Percentiles rank a stretch among this genome's conserved stretches.
Conservation (phyloP, 2,888 invertebrate species). For the Agrotis puta region DNA sequence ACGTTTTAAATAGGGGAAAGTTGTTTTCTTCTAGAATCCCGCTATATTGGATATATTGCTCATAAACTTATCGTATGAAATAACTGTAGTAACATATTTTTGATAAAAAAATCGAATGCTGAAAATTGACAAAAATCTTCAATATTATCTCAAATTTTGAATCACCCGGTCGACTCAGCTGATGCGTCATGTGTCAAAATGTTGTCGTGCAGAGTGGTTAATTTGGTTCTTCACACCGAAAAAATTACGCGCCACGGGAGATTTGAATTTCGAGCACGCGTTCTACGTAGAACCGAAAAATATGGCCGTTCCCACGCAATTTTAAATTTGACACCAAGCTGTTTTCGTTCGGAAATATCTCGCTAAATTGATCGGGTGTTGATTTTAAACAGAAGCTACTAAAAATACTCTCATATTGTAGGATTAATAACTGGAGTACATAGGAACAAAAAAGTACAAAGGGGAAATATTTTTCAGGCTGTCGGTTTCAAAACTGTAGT, state of each 20-base stretch:
- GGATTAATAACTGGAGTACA: slow-evolving; percentile 9
- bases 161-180: too few species aligned
- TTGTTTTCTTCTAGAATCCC: too few species aligned
- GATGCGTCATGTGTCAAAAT: too few species aligned
- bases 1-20: too few species aligned
- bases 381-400: slow-evolving; percentile 23
- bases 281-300: slow-evolving; percentile 36
- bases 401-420: slow-evolving; percentile 12
- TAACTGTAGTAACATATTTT: too few species aligned
- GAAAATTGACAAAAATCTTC: too few species aligned
- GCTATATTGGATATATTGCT: too few species aligned
- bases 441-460: slow-evolving; percentile 1
- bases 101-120: too few species aligned
- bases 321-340: slow-evolving; percentile 39
- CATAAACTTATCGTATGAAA: too few species aligned
- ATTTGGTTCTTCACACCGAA: slow-evolving; percentile 21
- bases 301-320: slow-evolving; percentile 44
- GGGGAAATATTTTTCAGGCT: slow-evolving; percentile 34
- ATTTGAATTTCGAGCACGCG: slow-evolving; percentile 42
- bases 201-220: too few species aligned
- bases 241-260: slow-evolving; percentile 43
- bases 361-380: slow-evolving; percentile 39
- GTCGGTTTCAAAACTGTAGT: slow-evolving; percentile 39
- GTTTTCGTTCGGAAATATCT: slow-evolving; percentile 30
- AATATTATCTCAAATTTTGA: too few species aligned